Base-by-base conservation (phyloP, 2,113 vertebrate genomes). In the Xerus inauris region DNA sequence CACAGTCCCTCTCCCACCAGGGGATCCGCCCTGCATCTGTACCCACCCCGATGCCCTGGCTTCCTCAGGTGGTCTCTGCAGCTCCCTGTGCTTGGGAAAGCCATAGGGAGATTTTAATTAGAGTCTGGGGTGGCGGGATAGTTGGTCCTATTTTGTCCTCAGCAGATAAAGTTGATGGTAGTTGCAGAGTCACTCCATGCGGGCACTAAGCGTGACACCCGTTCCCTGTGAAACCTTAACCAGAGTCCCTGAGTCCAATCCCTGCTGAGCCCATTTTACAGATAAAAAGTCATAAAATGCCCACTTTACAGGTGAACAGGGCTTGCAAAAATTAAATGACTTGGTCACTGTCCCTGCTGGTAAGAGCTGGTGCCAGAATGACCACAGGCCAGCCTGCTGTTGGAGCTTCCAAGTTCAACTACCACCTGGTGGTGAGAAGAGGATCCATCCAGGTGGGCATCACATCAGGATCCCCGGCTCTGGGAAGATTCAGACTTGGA, bases 251-350 rank as follows among this genome's bases (percentile, higher is more conserved):
- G 11, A 47, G 16, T 11, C 85, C 10, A 51, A 7, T 5, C 5
- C 0, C 13, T 35, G 17, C 32, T 4, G 22, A n/a, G 35, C 32
- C 40, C 84, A 69, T 14, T 65, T 49, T 69, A 82, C 35, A 54
- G 71, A 83, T 35, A 38, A 76, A 85, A 81, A 95, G 54, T 72
- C 51, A 87, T 6, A 8, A 72, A 79, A 69, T 57, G 79, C 22
- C 54, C 45, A 89, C 35, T 69, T 79, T 5, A 62, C 47, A 77
- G 83, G 82, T 47, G 51, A 91, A 67, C 47, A 54, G 35, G 5
- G 8, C 9, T 17, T 14, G 14, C 32, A 57, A 38, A 81, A n/a
- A 6, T 57, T 32, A 87, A 62, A 5, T 28, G 11, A 51, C 62
- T 54, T 65, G 64, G 19, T n/a, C 64, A 19, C 64, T 12, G 64